A percentile compares a stretch with the other conserved stretches of the same genome.
Evolutionary conservation across 2,888 invertebrate species (phyloP).

Genomic region (Ichneumoninae sp.): DNA sequence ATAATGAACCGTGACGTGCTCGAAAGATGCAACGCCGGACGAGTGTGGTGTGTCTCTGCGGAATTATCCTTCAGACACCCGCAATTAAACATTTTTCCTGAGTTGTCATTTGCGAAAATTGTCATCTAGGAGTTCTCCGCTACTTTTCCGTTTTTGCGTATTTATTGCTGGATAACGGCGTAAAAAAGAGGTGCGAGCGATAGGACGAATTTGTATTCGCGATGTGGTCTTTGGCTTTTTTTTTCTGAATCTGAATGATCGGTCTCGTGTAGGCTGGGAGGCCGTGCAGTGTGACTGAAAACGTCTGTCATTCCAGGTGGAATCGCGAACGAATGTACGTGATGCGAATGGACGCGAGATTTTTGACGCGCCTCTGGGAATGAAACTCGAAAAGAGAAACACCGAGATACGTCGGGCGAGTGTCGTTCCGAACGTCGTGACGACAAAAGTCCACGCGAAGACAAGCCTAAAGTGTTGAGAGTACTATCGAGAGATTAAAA

Average conservation of each 20-base stretch:
- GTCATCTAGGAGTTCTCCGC: background rate
- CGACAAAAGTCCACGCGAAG: constrained; percentile 14
- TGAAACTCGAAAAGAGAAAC: constrained; percentile 23
- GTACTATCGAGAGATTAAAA: constrained; percentile 19
- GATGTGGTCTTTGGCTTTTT: background rate
- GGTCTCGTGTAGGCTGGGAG: background rate
- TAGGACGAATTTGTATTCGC: constrained; percentile 18
- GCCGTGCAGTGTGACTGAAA: background rate
- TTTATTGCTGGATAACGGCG: background rate
- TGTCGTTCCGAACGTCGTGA: constrained; percentile 24
- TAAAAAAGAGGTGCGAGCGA: background rate
- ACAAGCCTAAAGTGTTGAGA: background rate
- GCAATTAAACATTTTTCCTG: background rate
- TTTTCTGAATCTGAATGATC: constrained; percentile 8
- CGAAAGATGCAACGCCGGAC: constrained; percentile 13
- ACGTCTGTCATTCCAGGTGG: background rate
- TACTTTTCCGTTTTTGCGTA: background rate
- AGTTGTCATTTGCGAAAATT: background rate
- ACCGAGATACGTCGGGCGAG: background rate
- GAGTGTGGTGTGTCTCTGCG: no score
- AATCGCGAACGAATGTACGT: constrained; percentile 21
- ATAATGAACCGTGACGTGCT: constrained; percentile 10
- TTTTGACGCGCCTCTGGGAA: constrained; percentile 1
- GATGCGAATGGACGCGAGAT: constrained; percentile 18
- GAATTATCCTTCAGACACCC: constrained; percentile 6